Conservation (phyloP, 2,113 vertebrate species). For the human (Homo sapiens) region GRCh38 chr9:113527501-113528000, state of each 20-base stretch:
- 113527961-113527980: background rate
- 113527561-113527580: background rate
- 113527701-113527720: background rate
- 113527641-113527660: background rate
- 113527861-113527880: background rate
- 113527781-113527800: background rate
- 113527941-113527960: background rate
- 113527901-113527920: background rate
- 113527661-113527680: background rate
- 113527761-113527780: background rate
- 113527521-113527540: background rate
- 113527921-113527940: background rate
- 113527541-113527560: background rate
- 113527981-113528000: background rate
- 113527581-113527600: background rate
- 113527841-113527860: background rate
- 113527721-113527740: background rate
- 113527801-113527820: background rate
- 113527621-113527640: background rate
- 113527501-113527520: background rate
- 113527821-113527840: background rate
- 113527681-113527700: background rate
- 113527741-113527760: background rate
- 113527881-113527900: background rate
- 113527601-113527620: background rate